These are phyloP conservation scores for Cromileptes altivelis DNA, from an alignment of 2,113 vertebrate genomes.

Conservation along the genomic window DNA sequence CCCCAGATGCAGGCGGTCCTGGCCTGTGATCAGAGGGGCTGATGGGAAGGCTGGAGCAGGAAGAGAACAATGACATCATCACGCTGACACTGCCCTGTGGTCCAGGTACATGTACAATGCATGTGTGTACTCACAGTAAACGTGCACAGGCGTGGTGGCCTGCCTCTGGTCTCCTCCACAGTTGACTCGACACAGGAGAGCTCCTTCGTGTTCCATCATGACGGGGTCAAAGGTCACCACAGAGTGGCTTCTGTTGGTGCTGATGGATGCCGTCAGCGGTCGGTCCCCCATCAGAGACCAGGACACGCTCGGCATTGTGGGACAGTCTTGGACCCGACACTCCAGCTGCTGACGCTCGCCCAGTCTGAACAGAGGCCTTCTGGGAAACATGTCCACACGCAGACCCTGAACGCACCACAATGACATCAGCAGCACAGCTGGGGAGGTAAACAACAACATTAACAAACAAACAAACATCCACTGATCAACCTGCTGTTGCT, in stretches of 20 bases:
- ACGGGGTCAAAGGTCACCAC: constrained; percentile 71
- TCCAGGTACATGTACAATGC: neutral
- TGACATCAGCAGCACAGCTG: constrained; percentile 57
- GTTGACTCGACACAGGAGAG: constrained; percentile 56
- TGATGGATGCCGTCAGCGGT: constrained; percentile 37
- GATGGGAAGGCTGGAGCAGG: constrained; percentile 73
- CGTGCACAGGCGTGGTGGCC: neutral
- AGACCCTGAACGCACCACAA: constrained; percentile 52
- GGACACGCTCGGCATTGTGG: neutral
- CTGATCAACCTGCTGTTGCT: no score
- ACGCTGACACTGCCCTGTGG: no score
- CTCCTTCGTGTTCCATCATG: constrained; percentile 57
- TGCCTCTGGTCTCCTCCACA: constrained; percentile 48
- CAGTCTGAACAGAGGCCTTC: constrained; percentile 57
- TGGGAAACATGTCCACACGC: constrained; percentile 58
- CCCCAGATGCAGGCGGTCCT: constrained; percentile 58
- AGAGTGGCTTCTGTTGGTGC: neutral
- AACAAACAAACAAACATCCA: neutral
- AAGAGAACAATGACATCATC: no score
- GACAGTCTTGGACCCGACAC: constrained; percentile 68
- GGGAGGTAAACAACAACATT: constrained; percentile 13
- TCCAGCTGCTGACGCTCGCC: constrained; percentile 65
- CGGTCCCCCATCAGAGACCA: constrained; percentile 72
- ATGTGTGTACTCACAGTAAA: constrained; percentile 79
- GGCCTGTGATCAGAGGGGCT: constrained; percentile 71